A percentile compares a stretch with the other conserved stretches of the same genome.
phyloP scores from a whole-genome alignment of 2,888 invertebrate species.

The Pyrgus malvae region DNA sequence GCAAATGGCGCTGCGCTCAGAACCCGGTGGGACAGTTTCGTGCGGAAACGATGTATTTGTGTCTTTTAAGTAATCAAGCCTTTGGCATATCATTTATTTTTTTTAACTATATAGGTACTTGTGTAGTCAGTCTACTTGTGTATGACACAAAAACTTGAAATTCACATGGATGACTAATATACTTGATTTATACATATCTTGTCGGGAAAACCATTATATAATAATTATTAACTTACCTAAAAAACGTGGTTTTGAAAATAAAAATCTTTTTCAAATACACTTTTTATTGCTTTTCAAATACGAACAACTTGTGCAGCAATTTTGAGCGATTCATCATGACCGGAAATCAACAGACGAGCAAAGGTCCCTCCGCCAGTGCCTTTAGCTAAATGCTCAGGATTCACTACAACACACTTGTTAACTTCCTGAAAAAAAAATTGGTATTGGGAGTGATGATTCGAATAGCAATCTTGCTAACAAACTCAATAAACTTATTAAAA shows the following conservation, averaged over 20 bases:
- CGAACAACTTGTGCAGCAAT: slow-evolving; percentile 68
- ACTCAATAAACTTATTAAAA: too few relatives aligned
- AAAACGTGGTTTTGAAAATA: too few relatives aligned
- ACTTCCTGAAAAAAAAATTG: slow-evolving; percentile 82
- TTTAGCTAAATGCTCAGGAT: slow-evolving; percentile 92
- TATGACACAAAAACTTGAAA: too few relatives aligned
- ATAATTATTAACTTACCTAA: too few relatives aligned
- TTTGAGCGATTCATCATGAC: slow-evolving; percentile 40
- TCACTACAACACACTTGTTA: slow-evolving; percentile 89
- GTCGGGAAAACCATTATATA: too few relatives aligned
- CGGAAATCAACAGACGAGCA: slow-evolving; percentile 84
- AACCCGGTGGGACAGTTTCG: slow-evolving; percentile 31
- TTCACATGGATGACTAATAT: too few relatives aligned
- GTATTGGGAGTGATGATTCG: too few relatives aligned
- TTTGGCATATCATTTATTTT: background rate
- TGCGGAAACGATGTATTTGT: slow-evolving; percentile 3
- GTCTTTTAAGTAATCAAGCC: background rate
- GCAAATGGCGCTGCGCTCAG: slow-evolving; percentile 39
- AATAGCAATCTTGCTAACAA: too few relatives aligned
- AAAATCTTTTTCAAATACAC: background rate
- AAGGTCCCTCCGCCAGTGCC: slow-evolving; percentile 89
- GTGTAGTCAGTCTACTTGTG: too few relatives aligned
- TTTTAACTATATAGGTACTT: background rate
- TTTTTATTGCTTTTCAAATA: slow-evolving; percentile 51
- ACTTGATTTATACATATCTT: too few relatives aligned